These are phyloP conservation scores for Glandiceps talaboti DNA, from an alignment of 53 echinoderm and acorn worm species.

Conservation along the genomic window DNA sequence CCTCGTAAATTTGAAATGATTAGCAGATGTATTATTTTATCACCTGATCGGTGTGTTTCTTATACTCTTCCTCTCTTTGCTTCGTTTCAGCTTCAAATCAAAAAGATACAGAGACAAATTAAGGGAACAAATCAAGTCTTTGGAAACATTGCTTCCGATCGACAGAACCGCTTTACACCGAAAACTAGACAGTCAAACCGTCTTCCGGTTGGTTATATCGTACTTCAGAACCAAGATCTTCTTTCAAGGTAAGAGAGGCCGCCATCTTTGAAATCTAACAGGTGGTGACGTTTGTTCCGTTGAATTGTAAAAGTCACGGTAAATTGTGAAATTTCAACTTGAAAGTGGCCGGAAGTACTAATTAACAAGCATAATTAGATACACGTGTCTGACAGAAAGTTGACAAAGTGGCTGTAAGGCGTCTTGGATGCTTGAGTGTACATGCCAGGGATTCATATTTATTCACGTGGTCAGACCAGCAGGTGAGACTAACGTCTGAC, in stretches of 20 bases:
- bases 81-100: slow-evolving; percentile 74
- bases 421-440: too few relatives aligned
- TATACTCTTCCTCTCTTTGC: too few relatives aligned
- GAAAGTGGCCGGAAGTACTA: neutral
- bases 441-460: too few relatives aligned
- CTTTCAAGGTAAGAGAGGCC: slow-evolving; percentile 51
- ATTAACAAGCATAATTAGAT: too few relatives aligned
- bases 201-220: slow-evolving; percentile 89
- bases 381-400: too few relatives aligned
- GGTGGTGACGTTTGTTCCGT: neutral
- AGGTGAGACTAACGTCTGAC: too few relatives aligned
- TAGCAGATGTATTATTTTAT: too few relatives aligned
- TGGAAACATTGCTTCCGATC: slow-evolving; percentile 88
- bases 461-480: too few relatives aligned
- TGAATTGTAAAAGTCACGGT: neutral
- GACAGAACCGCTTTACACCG: slow-evolving; percentile 92
- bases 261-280: neutral
- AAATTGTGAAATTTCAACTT: neutral
- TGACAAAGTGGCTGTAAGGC: too few relatives aligned
- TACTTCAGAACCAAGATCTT: slow-evolving; percentile 95
- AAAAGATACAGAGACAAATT: slow-evolving; percentile 97
- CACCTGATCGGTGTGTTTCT: too few relatives aligned
- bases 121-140: slow-evolving; percentile 94
- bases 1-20: too few relatives aligned
- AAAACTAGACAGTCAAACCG: slow-evolving; percentile 98